A percentile compares a stretch with the other conserved stretches of the same genome.
Conservation (phyloP, 2,113 vertebrate genomes). For the Oxyura jamaicensis region DNA sequence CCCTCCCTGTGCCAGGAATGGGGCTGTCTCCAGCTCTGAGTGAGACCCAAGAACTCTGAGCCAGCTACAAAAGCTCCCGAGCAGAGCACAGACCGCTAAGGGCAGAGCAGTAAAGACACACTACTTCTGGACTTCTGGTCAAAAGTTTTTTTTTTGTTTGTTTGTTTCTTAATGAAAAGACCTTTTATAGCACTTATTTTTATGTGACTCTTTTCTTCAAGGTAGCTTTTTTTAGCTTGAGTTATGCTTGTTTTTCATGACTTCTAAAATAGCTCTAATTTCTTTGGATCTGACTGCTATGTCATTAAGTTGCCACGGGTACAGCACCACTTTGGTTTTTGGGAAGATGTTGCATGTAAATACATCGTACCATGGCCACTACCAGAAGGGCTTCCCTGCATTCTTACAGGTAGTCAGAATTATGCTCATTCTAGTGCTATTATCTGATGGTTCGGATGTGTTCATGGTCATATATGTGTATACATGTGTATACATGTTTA, state of each 20-base stretch:
- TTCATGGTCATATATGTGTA: background rate
- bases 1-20: background rate
- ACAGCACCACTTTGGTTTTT: background rate
- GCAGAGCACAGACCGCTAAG: background rate
- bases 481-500: background rate
- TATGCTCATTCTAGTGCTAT: background rate
- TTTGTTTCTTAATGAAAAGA: background rate
- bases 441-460: background rate
- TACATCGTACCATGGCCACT: background rate
- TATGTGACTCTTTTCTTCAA: background rate
- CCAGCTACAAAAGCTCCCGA: background rate
- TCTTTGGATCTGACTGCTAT: conserved; percentile 9
- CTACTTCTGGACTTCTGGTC: background rate
- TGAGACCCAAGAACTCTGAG: fast-evolving
- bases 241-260: background rate
- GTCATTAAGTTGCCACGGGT: conserved; percentile 30
- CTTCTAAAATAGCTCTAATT: conserved; percentile 52
- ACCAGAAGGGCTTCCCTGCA: conserved; percentile 17
- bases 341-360: conserved; percentile 18
- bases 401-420: conserved; percentile 23
- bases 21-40: background rate
- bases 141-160: background rate
- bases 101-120: background rate
- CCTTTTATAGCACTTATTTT: background rate
- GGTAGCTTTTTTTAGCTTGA: background rate